These are phyloP conservation scores for Acanthopagrus latus DNA, from an alignment of 2,797 vertebrate genomes.

Conservation along the genomic window DNA sequence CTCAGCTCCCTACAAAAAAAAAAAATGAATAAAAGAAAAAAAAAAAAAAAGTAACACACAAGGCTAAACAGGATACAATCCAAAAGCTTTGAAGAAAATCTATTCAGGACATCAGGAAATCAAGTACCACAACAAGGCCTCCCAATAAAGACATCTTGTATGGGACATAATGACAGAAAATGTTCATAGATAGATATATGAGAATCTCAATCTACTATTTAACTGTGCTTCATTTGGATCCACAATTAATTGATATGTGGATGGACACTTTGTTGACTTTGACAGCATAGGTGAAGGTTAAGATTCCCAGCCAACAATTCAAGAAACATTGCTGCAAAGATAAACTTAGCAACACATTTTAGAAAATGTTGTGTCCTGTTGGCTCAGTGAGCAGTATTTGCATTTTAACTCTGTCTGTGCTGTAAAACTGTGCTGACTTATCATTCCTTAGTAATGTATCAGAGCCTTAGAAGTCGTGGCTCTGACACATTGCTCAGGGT, in stretches of 20 bases:
- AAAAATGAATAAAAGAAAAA: slow-evolving; percentile 19
- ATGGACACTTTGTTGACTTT: slow-evolving; percentile 7
- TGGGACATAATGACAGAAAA: slow-evolving; percentile 44
- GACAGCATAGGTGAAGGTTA: slow-evolving; percentile 13
- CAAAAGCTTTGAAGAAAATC: slow-evolving; percentile 51
- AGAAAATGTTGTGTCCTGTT: slow-evolving; percentile 49
- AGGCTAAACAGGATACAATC: slow-evolving; percentile 55
- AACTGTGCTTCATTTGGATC: not conserved
- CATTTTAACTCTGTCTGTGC: slow-evolving; percentile 59
- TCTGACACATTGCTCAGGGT: slow-evolving; percentile 71
- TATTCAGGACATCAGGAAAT: slow-evolving; percentile 71
- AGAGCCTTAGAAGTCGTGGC: slow-evolving; percentile 65
- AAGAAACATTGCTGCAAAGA: slow-evolving; percentile 23
- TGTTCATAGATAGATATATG: slow-evolving; percentile 33
- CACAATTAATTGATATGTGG: not conserved
- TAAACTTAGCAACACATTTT: slow-evolving; percentile 20
- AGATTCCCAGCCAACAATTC: slow-evolving; percentile 12
- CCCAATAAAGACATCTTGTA: slow-evolving; percentile 30
- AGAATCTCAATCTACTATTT: slow-evolving; percentile 11
- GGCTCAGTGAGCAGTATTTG: slow-evolving; percentile 52
- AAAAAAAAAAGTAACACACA: slow-evolving; percentile 32
- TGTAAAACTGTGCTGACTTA: slow-evolving; percentile 76
- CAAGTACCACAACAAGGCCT: slow-evolving; percentile 62
- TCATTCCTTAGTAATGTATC: slow-evolving; percentile 69
- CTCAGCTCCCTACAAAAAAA: slow-evolving; percentile 38